phyloP scores from a whole-genome alignment of 1,140 invertebrate genomes.

The Danaus melanippus region DNA sequence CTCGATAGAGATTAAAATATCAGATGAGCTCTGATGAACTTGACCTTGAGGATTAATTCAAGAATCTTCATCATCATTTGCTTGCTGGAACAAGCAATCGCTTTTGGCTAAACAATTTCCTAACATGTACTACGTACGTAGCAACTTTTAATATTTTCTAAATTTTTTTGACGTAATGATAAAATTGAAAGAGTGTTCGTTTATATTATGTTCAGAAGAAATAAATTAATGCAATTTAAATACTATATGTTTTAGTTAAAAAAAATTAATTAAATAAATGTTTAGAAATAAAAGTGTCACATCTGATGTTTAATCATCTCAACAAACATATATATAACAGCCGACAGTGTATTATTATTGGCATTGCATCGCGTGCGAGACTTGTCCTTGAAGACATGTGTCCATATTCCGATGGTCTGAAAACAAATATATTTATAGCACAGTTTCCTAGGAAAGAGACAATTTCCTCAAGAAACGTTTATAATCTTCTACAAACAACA shows the following conservation, averaged over 20 bases:
- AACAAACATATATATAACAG: constrained; percentile 19
- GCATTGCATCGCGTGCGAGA: constrained; percentile 24
- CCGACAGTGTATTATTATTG: constrained; percentile 26
- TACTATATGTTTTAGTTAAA: no score
- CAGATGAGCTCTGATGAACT: not conserved
- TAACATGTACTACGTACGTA: no score
- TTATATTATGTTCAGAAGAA: no score
- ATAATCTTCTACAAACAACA: no score
- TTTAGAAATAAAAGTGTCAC: not conserved
- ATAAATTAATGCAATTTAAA: constrained; percentile 2
- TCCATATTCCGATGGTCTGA: constrained; percentile 2
- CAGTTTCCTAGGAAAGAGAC: not conserved
- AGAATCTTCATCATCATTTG: constrained; percentile 4
- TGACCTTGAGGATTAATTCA: no score
- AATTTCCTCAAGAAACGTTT: not conserved
- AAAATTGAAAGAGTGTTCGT: no score
- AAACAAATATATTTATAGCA: constrained; percentile 1
- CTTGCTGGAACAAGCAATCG: constrained; percentile 1
- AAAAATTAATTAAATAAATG: not conserved
- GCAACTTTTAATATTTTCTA: no score
- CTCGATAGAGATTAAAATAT: constrained; percentile 27
- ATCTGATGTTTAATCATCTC: constrained; percentile 11
- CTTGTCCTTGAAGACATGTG: constrained; percentile 26
- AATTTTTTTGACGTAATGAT: no score
- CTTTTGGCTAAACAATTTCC: constrained; percentile 1